Evolutionary conservation across 30 jellyfish, hydroid and myxozoan species (phyloP).

Genomic region (Sanderia malayensis): DNA sequence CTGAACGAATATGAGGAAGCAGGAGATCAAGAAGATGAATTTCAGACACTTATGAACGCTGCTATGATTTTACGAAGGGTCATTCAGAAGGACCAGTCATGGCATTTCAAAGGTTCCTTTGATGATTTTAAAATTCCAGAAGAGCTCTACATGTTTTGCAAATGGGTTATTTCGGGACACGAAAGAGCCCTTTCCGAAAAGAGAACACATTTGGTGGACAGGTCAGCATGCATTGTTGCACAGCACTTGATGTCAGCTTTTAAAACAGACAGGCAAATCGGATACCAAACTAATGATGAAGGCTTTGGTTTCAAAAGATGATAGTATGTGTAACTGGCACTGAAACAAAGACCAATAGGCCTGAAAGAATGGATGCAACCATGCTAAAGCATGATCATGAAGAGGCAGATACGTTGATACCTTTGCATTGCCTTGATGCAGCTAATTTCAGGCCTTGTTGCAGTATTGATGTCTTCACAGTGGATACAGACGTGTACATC

Average conservation of each 20-base stretch:
- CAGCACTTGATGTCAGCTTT: conserved; percentile 2
- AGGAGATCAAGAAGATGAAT: conserved; percentile 14
- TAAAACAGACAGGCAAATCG: conserved; percentile 8
- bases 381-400: too few species aligned
- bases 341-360: neutral
- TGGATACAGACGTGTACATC: neutral
- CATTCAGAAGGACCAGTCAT: conserved; percentile 9
- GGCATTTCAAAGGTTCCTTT: too few species aligned
- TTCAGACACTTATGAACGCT: conserved; percentile 8
- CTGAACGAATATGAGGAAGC: conserved; percentile 10
- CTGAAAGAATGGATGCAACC: neutral
- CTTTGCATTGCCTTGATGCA: neutral
- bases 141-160: conserved; percentile 13
- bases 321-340: neutral
- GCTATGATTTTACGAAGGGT: conserved; percentile 23
- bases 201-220: conserved; percentile 14
- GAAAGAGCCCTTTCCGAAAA: conserved; percentile 14
- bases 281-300: conserved; percentile 8
- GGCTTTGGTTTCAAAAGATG: neutral
- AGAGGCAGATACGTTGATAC: too few species aligned
- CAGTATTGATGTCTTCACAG: neutral
- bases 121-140: conserved; percentile 29
- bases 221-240: conserved; percentile 19
- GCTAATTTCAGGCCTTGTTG: neutral
- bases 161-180: conserved; percentile 16